Evolutionary conservation across 2,888 invertebrate species (phyloP), one percentile per base, ranked within the genome.

Genomic region (Abscondita cerata): DNA sequence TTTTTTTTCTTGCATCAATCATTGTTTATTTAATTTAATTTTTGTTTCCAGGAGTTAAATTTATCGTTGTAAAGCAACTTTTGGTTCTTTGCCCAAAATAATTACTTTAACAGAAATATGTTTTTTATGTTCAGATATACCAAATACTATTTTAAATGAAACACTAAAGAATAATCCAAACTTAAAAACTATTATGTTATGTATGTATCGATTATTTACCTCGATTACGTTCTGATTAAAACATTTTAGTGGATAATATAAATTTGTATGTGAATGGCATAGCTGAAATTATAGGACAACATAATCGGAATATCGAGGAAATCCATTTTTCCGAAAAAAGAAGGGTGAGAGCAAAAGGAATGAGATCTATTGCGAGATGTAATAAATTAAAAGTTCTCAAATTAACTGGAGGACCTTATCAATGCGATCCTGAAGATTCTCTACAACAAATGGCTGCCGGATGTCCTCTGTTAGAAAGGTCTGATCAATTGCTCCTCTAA

Each of bases 391-490:
- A 68, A 63, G 64, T 60, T 60, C 67, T 75, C 12, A 65, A 68
- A 36, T 59, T 75, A 34, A 67, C 69, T 9, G 72, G 71, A 6
- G 68, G 69, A 0, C 65, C 71, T 16, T 72, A 69, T 48, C 71
- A 74, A n/a, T 72, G 71, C 40, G 73, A 75, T 62, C 74, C 73
- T 1, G 75, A 75, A 53, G 75, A 75, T 70, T 70, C 74, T 12
- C 60, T 75, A 4, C 70, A 75, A 58, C 73, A 73, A 34, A 62
- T 75, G 46, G 74, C 75, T 41, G 73, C 73, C 15, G 75, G 75
- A 15, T 75, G 75, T 46, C 66, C 71, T 15, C 62, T 70, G 47
- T 63, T 75, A 50, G 73, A 75, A 69, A 73, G 69, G 74, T 75
- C 60, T 61, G 34, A 34, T 25, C n/a, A n/a, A n/a, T n/a, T n/a